These are phyloP conservation scores for Caenorhabditis remanei DNA, from an alignment of 1,140 invertebrate genomes.

Conservation along the genomic window DNA sequence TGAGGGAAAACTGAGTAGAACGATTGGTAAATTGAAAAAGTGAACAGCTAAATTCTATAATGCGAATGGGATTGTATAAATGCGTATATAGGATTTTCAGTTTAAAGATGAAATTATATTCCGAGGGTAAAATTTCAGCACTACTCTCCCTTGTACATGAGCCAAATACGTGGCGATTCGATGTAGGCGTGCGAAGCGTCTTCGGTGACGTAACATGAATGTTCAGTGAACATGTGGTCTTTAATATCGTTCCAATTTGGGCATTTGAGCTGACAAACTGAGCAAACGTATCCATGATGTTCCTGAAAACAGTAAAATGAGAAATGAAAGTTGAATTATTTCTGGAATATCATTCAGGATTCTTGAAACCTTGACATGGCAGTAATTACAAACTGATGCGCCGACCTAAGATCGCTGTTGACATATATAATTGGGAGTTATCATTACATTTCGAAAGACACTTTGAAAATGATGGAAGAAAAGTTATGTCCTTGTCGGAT, in stretches of 20 bases:
- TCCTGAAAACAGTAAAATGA: slow-evolving; percentile 65
- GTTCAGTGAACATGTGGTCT: slow-evolving; percentile 75
- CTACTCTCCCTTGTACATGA: slow-evolving; percentile 77
- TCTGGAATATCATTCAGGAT: neutral
- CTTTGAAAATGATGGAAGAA: neutral
- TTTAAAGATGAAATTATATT: neutral
- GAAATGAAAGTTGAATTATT: too few species aligned
- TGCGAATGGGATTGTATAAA: too few species aligned
- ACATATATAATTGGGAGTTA: neutral
- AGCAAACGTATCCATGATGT: slow-evolving; percentile 77
- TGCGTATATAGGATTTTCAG: too few species aligned
- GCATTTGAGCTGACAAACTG: slow-evolving; percentile 74
- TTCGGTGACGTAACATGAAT: slow-evolving; percentile 76
- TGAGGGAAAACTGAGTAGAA: neutral
- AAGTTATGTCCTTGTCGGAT: neutral
- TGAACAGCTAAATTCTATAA: neutral
- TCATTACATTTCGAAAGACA: neutral
- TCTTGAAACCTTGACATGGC: neutral
- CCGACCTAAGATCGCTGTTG: too few species aligned
- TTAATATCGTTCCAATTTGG: slow-evolving; percentile 76
- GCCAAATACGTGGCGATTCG: slow-evolving; percentile 76
- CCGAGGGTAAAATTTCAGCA: too few species aligned
- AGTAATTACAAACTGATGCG: too few species aligned
- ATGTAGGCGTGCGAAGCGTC: slow-evolving; percentile 71
- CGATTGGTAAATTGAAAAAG: neutral